Base-by-base conservation (phyloP, 1,140 invertebrate species). In the Euwallacea fornicatus region DNA sequence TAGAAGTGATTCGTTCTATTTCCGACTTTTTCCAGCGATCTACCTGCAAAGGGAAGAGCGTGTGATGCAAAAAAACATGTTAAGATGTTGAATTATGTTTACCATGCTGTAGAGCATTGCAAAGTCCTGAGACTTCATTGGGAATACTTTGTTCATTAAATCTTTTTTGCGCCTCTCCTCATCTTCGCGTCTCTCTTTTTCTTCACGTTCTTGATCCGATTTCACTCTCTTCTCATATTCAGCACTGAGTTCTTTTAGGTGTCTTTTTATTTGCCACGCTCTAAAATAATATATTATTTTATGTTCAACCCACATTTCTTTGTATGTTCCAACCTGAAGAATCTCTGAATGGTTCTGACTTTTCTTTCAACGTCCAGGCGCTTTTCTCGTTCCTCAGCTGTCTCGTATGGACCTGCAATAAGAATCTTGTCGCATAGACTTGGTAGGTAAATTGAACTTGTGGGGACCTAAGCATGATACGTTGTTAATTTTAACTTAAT, bases 21-120 rank as follows among this genome's bases (percentile, higher is more conserved):
- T 88, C 85, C 16, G 84, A 83, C 47, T 83, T 82, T 79, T 86
- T 87, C 88, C 89, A 90, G 11, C 83, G 82, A 74, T 89, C 87
- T 7, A 90, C 66, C 66, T 68, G 33, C 15, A 64, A 64, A 21
- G n/a, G n/a, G 21, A 64, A 21, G n/a, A 6, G 21, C 21, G 4
- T 33, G 21, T 33, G 21, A 33, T 33, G 21, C 21, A 33, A 33
- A 16, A 6, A 56, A 13, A 33, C 10, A 15, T 58, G 6, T 58
- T n/a, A 7, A 15, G 10, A 15, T 2, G 9, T 16, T 58, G 9
- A 58, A 42, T 21, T 2, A 43, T 13, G 16, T 44, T 33, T 21
- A 69, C 83, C 84, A 86, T 82, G 11, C 73, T 81, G 73, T 89
- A 89, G 2, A 91, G 77, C 80, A 88, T 85, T 66, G 87, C 85